Percentiles rank a stretch among this genome's conserved stretches.
These are phyloP conservation scores for Psilopogon haemacephalus DNA, from an alignment of 2,113 vertebrate genomes.

Conservation along the genomic window DNA sequence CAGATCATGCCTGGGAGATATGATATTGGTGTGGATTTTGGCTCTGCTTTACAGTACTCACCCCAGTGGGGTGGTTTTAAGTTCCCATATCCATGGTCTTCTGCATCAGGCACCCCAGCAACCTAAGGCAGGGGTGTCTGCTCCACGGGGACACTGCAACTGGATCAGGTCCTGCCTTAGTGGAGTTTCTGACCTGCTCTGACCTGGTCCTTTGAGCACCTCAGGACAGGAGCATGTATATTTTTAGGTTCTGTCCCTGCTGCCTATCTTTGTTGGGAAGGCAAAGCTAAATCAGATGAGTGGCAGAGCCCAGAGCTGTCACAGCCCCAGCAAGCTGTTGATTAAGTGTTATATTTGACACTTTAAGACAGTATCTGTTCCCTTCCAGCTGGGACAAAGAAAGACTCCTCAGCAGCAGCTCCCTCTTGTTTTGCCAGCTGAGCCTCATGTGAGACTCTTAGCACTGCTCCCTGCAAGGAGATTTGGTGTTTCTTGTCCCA, in stretches of 20 bases:
- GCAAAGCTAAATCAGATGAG: background rate
- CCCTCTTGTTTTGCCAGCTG: background rate
- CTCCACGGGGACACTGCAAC: rapidly evolving
- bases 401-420: background rate
- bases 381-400: background rate
- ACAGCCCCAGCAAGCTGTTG: background rate
- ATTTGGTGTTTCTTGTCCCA: background rate
- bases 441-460: background rate
- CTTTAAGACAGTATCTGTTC: background rate
- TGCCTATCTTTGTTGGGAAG: background rate
- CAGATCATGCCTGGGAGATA: background rate
- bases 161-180: rapidly evolving
- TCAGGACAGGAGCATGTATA: background rate
- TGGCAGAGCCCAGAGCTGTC: background rate
- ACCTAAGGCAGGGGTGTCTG: background rate
- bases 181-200: background rate
- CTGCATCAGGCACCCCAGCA: background rate
- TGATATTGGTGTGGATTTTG: rapidly evolving
- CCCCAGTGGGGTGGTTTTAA: background rate
- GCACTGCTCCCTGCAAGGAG: background rate
- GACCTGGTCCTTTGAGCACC: background rate
- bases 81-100: background rate
- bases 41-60: background rate
- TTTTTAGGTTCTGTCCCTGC: background rate
- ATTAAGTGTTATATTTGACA: constrained; percentile 46